phyloP scores from a whole-genome alignment of 2,888 invertebrate genomes.

The Trimorus sp. region DNA sequence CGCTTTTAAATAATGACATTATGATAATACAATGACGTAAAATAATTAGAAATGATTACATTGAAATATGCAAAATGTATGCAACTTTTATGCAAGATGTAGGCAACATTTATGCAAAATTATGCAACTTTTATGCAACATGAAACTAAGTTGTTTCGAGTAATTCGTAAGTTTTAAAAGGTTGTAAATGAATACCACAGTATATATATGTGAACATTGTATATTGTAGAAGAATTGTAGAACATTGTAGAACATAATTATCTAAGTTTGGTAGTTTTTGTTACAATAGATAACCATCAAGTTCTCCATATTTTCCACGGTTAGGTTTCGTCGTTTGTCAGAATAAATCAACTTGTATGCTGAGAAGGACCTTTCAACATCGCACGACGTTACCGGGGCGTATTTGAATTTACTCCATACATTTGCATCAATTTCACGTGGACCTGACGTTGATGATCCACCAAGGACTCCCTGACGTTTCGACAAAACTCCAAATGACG shows the following conservation, averaged over 20 bases:
- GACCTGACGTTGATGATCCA: neutral
- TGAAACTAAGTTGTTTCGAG: neutral
- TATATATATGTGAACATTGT: conserved; percentile 1
- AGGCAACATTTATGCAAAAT: neutral
- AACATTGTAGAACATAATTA: too few species aligned
- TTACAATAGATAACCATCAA: conserved; percentile 6
- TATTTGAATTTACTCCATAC: conserved; percentile 2
- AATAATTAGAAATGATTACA: neutral
- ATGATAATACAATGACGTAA: neutral
- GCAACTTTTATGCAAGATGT: neutral
- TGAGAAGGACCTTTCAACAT: conserved; percentile 9
- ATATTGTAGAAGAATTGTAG: too few species aligned
- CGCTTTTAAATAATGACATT: neutral
- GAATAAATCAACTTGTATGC: neutral
- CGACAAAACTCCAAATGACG: neutral
- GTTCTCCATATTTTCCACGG: neutral
- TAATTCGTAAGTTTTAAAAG: neutral
- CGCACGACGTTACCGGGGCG: conserved; percentile 6
- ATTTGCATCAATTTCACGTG: neutral
- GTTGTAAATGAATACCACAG: neutral
- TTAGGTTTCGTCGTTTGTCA: neutral
- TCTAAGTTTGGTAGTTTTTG: too few species aligned
- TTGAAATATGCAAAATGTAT: neutral
- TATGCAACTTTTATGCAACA: conserved; percentile 10
- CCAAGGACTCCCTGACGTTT: neutral